A percentile compares a stretch with the other conserved stretches of the same genome.
These are phyloP conservation scores for Leptogaster cylindrica DNA, from an alignment of 2,888 invertebrate genomes.

Conservation along the genomic window DNA sequence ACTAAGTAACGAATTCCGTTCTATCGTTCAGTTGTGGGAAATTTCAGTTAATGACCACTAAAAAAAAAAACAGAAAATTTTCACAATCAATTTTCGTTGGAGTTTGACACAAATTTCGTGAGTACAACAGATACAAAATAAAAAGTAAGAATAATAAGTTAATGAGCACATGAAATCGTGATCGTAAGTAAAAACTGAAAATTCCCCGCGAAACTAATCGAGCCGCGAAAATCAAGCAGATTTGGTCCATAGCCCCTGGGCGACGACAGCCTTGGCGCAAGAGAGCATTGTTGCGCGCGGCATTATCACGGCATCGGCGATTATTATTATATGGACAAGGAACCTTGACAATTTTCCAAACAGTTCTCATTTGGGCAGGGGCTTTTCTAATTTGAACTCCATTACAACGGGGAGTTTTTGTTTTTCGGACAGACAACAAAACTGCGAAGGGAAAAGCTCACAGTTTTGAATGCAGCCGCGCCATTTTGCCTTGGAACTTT, in stretches of 20 bases:
- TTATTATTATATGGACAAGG: not conserved
- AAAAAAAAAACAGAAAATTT: no score
- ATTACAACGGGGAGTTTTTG: not conserved
- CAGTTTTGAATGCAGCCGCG: no score
- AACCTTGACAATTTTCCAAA: slow-evolving; percentile 1
- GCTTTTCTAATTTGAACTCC: not conserved
- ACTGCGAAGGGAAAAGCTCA: not conserved
- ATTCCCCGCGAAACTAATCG: not conserved
- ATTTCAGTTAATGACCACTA: no score
- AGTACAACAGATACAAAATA: not conserved
- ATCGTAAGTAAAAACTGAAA: slow-evolving; percentile 18
- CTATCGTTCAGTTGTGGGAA: no score
- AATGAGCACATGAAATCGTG: slow-evolving; percentile 20
- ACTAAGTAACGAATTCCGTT: no score
- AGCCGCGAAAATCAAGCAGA: not conserved
- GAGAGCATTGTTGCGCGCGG: not conserved
- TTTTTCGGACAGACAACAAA: not conserved
- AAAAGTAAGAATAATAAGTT: not conserved
- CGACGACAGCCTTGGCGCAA: not conserved
- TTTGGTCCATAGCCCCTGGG: no score
- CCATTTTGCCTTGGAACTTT: no score
- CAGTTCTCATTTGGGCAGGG: not conserved
- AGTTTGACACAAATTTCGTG: no score
- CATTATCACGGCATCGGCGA: not conserved
- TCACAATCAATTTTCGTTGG: no score